Evolutionary conservation across 2,797 vertebrate species (phyloP).

Genomic region (Cetoscarus ocellatus): DNA sequence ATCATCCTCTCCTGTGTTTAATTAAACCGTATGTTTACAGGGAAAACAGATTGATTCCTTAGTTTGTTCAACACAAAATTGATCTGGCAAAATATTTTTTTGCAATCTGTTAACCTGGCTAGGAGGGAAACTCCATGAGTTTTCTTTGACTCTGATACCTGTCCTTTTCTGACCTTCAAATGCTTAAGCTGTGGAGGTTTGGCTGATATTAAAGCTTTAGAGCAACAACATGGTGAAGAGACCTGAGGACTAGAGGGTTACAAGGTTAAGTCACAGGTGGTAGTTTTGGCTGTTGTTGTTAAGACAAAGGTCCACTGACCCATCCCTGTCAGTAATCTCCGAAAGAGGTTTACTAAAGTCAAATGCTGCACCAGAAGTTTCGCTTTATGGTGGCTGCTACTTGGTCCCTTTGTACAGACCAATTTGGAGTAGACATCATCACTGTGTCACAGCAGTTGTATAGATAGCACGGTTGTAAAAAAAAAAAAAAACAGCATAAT

Average conservation of each 20-base stretch:
- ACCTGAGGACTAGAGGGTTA: conserved; percentile 27
- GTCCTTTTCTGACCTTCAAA: conserved; percentile 52
- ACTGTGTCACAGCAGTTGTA: too few species aligned
- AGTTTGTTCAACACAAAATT: neutral
- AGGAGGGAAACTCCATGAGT: neutral
- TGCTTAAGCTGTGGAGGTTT: conserved; percentile 26
- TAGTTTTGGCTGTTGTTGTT: conserved; percentile 36
- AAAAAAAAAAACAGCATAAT: too few species aligned
- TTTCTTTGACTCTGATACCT: conserved; percentile 19
- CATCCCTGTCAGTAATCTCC: conserved; percentile 10
- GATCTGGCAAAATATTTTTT: conserved; percentile 21
- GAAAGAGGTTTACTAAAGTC: conserved; percentile 13
- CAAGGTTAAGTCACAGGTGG: conserved; percentile 39
- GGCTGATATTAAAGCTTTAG: conserved; percentile 38
- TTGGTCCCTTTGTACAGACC: neutral
- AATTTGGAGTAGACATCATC: too few species aligned
- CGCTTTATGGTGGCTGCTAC: conserved; percentile 2
- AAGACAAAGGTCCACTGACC: conserved; percentile 27
- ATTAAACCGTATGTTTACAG: conserved; percentile 42
- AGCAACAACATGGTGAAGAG: conserved; percentile 19
- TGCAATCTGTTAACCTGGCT: neutral
- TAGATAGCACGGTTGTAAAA: too few species aligned
- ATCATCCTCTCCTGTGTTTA: conserved; percentile 32
- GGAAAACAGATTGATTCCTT: conserved; percentile 3
- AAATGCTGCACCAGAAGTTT: neutral